Conservation (phyloP, 2,113 vertebrate genomes). For the Mungos mungo region DNA sequence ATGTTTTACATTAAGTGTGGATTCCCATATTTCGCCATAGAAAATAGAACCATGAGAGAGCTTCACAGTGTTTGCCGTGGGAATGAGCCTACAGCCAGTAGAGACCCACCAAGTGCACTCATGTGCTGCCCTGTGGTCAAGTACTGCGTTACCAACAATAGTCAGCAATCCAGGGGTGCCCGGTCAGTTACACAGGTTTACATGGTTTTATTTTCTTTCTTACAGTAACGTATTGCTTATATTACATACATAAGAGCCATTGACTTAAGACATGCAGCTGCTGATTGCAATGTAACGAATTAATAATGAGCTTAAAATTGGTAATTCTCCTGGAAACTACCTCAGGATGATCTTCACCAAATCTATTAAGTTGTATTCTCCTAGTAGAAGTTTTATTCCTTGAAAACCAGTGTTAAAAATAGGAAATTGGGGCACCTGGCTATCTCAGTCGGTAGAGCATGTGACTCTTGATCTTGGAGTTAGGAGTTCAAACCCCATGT, state of each 20-base stretch:
- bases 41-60: neutral
- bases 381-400: conserved; percentile 4
- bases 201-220: neutral
- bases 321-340: neutral
- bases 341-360: neutral
- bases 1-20: neutral
- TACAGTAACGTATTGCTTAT: neutral
- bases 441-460: neutral
- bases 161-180: neutral
- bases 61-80: neutral
- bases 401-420: neutral
- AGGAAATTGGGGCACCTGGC: neutral
- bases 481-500: neutral
- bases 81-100: no score
- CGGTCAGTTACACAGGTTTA: neutral
- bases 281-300: neutral
- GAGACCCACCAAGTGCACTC: fast-evolving
- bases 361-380: neutral
- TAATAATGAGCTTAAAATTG: neutral
- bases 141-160: neutral
- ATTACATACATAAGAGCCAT: neutral
- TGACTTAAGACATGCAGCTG: neutral
- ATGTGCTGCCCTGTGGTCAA: fast-evolving
- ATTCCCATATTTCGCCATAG: neutral
- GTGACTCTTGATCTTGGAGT: neutral